These are phyloP conservation scores for Heteronetta atricapilla DNA, from an alignment of 2,113 vertebrate species.

Conservation along the genomic window DNA sequence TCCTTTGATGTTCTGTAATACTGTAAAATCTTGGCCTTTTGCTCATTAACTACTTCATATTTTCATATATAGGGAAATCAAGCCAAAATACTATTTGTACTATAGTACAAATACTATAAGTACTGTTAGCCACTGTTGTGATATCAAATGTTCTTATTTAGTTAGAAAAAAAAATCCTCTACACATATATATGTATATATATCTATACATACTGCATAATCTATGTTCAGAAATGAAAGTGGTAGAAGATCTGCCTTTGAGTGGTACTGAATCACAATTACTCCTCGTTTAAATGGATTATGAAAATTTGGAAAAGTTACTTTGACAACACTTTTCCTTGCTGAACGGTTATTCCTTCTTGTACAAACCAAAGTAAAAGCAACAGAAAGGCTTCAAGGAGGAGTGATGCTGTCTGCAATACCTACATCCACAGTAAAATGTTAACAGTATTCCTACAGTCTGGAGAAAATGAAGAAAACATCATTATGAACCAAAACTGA, in stretches of 20 bases:
- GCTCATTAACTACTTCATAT: not conserved
- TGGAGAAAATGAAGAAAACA: not conserved
- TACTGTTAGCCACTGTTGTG: not conserved
- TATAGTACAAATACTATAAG: too few species aligned
- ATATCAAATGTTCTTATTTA: not conserved
- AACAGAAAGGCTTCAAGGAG: not conserved
- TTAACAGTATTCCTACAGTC: not conserved
- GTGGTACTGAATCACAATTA: not conserved
- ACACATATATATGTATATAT: not conserved
- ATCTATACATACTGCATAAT: not conserved
- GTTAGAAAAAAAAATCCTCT: not conserved
- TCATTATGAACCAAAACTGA: not conserved
- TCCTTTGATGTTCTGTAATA: not conserved
- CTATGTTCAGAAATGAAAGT: not conserved
- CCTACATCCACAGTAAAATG: not conserved
- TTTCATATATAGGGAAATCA: not conserved
- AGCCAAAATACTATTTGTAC: not conserved
- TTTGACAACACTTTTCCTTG: not conserved
- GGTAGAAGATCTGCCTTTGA: not conserved
- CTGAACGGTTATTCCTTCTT: not conserved
- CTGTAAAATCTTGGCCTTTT: not conserved
- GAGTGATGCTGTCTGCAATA: not conserved
- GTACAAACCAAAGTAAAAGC: not conserved
- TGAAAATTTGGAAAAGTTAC: not conserved
- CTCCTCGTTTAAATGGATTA: not conserved